Evolutionary conservation across 2,113 vertebrate species (phyloP), one percentile per base, ranked within the genome.

Genomic region (Phoxinus phoxinus): DNA sequence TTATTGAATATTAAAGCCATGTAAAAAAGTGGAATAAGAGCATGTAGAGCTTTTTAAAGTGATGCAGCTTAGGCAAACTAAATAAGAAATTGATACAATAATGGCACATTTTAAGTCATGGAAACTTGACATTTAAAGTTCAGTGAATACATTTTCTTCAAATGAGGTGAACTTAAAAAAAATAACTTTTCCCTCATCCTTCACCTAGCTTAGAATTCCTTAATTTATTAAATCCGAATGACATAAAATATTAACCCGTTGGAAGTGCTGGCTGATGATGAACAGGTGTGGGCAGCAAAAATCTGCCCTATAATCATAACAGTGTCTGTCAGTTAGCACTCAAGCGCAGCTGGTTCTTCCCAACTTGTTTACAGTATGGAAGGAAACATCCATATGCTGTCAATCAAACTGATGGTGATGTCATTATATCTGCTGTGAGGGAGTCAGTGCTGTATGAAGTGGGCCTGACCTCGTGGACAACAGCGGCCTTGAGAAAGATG

Each of bases 201-300:
- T 67, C 63, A 67, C 63, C 63, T 67, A 35, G 17, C 65, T 69
- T 15, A 35, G 30, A 10, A 35, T 72, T 82, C 32, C 67, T 58
- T 27, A 5, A 35, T 67, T 27, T 58, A 61, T 78, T 83, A 82
- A 82, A 85, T 82, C 51, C 27, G 80, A 78, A 85, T 48, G n/a
- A 73, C 41, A 76, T 78, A 35, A 88, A 72, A 83, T 83, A 88
- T 88, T 74, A 80, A 84, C 19, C 56, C n/a, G 4, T 72, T 65
- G 32, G 74, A 32, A 86, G 27, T 63, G 32, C 79, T 79, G 79
- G 53, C n/a, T 80, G 30, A 53, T 51, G 69, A 61, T 27, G 25
- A 12, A 27, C 53, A 63, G 63, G 73, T 86, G 71, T 59, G 69
- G 58, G 13, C 48, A 84, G 81, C 19, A 77, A 63, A 73, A 79